Evolutionary conservation across 2,797 vertebrate genomes (phyloP).

Genomic region (Adelosebastes latens): DNA sequence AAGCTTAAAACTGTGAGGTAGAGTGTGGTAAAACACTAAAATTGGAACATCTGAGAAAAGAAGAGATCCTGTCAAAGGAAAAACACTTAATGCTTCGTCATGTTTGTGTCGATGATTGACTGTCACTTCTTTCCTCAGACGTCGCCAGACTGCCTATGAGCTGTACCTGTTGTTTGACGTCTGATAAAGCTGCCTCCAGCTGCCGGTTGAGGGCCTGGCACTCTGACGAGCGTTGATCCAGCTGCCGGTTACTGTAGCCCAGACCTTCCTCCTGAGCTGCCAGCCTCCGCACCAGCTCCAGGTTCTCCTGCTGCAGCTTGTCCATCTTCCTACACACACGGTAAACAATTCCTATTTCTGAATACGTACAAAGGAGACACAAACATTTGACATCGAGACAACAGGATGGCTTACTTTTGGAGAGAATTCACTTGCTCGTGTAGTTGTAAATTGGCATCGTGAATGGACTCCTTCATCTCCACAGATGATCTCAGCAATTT

Average conservation of each 20-base stretch:
- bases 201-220: slow-evolving; percentile 82
- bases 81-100: background rate
- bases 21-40: background rate
- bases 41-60: background rate
- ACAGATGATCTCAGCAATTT: slow-evolving; percentile 69
- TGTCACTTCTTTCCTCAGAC: background rate
- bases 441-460: slow-evolving; percentile 82
- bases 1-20: background rate
- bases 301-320: slow-evolving; percentile 84
- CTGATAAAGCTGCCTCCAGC: slow-evolving; percentile 85
- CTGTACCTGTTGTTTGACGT: slow-evolving; percentile 87
- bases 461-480: slow-evolving; percentile 77
- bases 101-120: background rate
- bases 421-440: slow-evolving; percentile 81
- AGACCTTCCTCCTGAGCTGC: slow-evolving; percentile 84
- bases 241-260: slow-evolving; percentile 78
- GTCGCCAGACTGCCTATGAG: background rate
- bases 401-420: slow-evolving; percentile 78
- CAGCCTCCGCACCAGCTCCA: slow-evolving; percentile 83
- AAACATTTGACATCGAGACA: background rate
- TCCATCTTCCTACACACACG: slow-evolving; percentile 80
- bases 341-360: background rate
- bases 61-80: background rate
- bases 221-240: slow-evolving; percentile 85
- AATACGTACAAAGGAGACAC: background rate